A percentile compares a stretch with the other conserved stretches of the same genome.
phyloP scores from a whole-genome alignment of 2,888 invertebrate genomes.

The Poecilobothrus nobilitatus region DNA sequence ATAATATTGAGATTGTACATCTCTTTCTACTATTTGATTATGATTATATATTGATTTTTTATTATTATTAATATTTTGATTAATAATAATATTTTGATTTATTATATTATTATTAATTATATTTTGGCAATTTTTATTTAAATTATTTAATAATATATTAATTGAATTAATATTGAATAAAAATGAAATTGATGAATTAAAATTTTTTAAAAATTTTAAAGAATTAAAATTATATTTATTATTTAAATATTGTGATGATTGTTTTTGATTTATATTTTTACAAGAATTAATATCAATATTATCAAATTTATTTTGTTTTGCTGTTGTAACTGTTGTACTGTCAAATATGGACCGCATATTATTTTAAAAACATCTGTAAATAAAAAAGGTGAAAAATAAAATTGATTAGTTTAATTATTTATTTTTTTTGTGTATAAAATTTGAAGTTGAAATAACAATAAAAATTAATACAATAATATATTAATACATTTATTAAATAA shows the following conservation, averaged over 20 bases:
- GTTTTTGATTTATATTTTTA: no score
- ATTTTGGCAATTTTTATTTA: no score
- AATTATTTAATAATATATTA: not conserved
- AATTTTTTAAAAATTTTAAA: not conserved
- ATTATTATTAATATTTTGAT: not conserved
- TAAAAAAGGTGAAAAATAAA: not conserved
- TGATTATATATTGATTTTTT: not conserved
- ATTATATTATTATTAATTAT: not conserved
- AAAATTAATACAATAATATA: no score
- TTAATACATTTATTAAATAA: no score
- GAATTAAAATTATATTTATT: not conserved
- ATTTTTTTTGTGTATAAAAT: no score
- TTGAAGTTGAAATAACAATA: no score
- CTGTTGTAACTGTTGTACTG: not conserved
- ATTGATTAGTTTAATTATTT: no score
- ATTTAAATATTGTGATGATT: no score
- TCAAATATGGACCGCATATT: conserved; percentile 4
- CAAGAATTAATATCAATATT: no score
- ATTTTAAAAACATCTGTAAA: conserved; percentile 1
- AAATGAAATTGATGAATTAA: not conserved
- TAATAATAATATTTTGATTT: not conserved
- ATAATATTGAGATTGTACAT: not conserved
- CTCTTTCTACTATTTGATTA: not conserved
- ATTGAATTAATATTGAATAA: conserved; percentile 4
- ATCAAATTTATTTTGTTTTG: not conserved